Evolutionary conservation across 2,113 vertebrate genomes (phyloP), one percentile per base, ranked within the genome.

Genomic region (Apodemus sylvaticus): DNA sequence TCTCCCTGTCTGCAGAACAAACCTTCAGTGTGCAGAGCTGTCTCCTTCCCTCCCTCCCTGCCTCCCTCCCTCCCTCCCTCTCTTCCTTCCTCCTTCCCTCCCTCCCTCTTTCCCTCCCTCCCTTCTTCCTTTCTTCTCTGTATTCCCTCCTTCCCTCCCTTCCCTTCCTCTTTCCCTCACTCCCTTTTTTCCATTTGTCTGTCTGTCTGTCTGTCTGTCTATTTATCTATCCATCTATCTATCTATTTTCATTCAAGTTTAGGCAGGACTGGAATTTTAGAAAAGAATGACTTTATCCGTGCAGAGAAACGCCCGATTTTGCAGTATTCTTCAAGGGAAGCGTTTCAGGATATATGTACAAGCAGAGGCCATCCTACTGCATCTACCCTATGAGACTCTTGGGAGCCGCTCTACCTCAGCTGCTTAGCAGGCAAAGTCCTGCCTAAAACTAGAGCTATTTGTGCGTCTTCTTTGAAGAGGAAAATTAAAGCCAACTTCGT

Each of bases 211-310:
- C 17, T 36, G 0, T 45, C 9, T 78, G 3, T 34, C 16, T 62
- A 9, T 6, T 7, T 45, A 36, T 70, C 9, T 74, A 22, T 42
- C n/a, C 58, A 12, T 70, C 31, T 91, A 66, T 66, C 20, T 39
- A 22, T 42, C 24, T 42, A 7, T 36, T 9, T 58, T 14, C 58
- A 42, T 85, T 45, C 55, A 95, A 60, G 26, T 89, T 91, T 70
- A 92, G 68, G 36, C 91, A 89, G 51, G 34, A 66, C 71, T 79
- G 91, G 70, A 91, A 91, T 94, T 95, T 73, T 68, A 89, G 79
- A 62, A 92, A 79, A 93, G 42, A 31, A 34, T 70, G 79, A 82
- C 16, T 55, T 31, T 77, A 26, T 76, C 29, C 13, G 9, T 45
- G 45, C 36, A 55, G 74, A 88, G 83, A 74, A 76, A 94, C 3